Evolutionary conservation across 1,140 invertebrate genomes (phyloP).

Genomic region (Cepaea nemoralis): DNA sequence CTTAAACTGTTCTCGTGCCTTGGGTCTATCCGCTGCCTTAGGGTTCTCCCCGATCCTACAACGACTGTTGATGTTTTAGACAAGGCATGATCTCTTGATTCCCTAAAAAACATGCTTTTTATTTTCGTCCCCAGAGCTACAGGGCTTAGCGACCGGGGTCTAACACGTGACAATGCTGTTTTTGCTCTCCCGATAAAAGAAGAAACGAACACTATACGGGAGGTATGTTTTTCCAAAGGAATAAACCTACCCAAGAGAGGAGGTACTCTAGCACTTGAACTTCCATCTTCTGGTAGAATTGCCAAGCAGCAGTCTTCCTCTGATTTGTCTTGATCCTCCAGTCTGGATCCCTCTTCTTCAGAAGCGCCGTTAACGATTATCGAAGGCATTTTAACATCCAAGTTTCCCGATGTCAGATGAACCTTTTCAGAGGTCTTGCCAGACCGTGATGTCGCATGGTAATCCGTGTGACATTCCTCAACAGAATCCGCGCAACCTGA

Average conservation of each 20-base stretch:
- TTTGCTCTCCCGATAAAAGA: not conserved
- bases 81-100: not conserved
- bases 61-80: not conserved
- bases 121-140: not conserved
- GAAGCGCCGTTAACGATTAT: not conserved
- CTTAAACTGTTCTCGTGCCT: not conserved
- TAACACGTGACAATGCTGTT: not conserved
- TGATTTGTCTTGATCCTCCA: not conserved
- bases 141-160: slow-evolving; percentile 3
- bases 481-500: not conserved
- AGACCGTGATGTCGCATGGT: not conserved
- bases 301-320: not conserved
- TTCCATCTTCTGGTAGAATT: not conserved
- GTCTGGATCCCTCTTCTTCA: not conserved
- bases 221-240: not conserved
- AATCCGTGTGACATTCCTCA: not conserved
- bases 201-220: not conserved
- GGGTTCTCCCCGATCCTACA: no score
- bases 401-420: not conserved
- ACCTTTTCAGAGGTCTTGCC: not conserved
- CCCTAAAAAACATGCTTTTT: not conserved
- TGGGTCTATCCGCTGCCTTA: not conserved
- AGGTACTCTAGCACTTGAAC: not conserved
- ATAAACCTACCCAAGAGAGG: not conserved
- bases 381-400: not conserved